These are phyloP conservation scores for Cacatua alba DNA, from an alignment of 2,113 vertebrate species.

Conservation along the genomic window DNA sequence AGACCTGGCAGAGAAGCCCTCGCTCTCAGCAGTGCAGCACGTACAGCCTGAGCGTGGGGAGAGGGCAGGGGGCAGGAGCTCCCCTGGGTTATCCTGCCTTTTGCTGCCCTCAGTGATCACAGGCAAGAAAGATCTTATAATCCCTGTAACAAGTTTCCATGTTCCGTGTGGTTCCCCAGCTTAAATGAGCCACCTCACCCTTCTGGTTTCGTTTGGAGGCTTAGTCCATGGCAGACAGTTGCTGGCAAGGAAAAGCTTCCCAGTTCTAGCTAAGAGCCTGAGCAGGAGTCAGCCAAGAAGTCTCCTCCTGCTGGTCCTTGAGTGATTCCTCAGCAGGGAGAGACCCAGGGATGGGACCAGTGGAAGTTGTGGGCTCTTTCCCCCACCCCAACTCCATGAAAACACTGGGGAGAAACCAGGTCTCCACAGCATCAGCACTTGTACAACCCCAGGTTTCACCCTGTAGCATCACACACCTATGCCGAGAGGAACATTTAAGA, in stretches of 20 bases:
- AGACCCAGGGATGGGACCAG: neutral
- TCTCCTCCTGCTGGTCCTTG: neutral
- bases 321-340: neutral
- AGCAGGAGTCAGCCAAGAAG: neutral
- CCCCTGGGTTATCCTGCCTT: neutral
- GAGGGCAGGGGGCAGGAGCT: neutral
- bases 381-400: neutral
- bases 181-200: neutral
- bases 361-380: neutral
- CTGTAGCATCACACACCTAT: neutral
- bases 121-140: neutral
- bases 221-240: neutral
- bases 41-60: neutral
- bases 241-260: neutral
- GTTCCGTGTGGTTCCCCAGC: neutral
- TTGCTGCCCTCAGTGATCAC: neutral
- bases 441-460: neutral
- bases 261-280: neutral
- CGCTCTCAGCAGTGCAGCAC: accelerated
- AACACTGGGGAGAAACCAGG: neutral
- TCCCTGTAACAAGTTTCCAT: neutral
- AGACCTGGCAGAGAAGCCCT: neutral
- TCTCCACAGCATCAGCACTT: neutral
- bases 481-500: neutral
- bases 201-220: neutral